Evolutionary conservation across 1,140 invertebrate species (phyloP).

Genomic region (Maniola jurtina): DNA sequence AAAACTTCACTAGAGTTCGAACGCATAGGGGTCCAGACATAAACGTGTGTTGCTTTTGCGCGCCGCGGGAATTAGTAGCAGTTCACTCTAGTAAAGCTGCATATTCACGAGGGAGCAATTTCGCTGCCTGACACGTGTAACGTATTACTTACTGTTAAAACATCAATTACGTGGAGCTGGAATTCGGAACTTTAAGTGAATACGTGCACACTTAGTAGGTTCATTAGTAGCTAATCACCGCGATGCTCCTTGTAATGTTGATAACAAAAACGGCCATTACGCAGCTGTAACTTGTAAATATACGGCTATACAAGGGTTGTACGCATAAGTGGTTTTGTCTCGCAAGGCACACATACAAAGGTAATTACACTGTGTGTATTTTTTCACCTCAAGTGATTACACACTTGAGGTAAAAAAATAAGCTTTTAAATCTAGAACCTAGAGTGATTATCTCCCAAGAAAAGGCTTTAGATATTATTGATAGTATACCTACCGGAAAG

Average conservation of each 20-base stretch:
- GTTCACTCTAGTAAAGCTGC: slow-evolving; percentile 8
- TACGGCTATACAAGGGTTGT: too few relatives aligned
- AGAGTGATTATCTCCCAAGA: too few relatives aligned
- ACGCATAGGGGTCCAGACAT: background rate
- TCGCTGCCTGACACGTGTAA: slow-evolving; percentile 1
- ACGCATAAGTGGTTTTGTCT: too few relatives aligned
- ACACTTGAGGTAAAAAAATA: too few relatives aligned
- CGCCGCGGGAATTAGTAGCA: slow-evolving; percentile 14
- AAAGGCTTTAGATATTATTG: too few relatives aligned
- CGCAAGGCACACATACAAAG: too few relatives aligned
- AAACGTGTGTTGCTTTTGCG: slow-evolving; percentile 15
- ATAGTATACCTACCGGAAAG: too few relatives aligned
- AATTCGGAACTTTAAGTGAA: slow-evolving; percentile 1
- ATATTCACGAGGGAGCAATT: background rate
- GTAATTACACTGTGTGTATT: too few relatives aligned
- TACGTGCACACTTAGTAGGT: background rate
- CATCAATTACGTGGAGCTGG: background rate
- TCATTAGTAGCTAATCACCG: background rate
- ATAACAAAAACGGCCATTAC: background rate
- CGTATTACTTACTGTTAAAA: slow-evolving; percentile 3
- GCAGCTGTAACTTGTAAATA: background rate
- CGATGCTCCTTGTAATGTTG: background rate
- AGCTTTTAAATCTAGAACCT: too few relatives aligned
- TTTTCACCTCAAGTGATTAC: too few relatives aligned
- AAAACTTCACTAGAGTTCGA: slow-evolving; percentile 11